Base-by-base conservation (phyloP, 1,140 invertebrate genomes). In the Temnothorax nylanderi region DNA sequence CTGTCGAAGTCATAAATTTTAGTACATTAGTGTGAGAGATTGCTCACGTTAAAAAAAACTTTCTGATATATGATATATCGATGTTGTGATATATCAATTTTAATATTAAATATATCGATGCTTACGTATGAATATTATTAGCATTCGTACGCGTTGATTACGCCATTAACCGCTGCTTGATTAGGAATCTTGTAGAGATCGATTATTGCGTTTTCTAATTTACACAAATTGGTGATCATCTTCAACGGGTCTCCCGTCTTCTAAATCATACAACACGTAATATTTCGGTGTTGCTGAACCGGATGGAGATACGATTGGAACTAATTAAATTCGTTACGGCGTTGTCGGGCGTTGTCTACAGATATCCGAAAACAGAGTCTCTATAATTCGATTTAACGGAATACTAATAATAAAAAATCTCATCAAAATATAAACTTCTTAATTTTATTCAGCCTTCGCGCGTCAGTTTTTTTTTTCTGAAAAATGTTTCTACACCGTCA, bases 391-490 rank as follows among this genome's bases (percentile, higher is more conserved):
- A 37, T 84, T 82, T 84, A 84, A 34, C 2, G 2, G 21, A 74
- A 44, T 62, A 49, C 13, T 37, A 82, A 47, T 74, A 74, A 74
- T 34, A 47, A 84, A 47, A 74, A 84, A 75, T 72, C 18, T 3
- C 64, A 37, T 60, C 1, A 34, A 74, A n/a, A 60, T 37, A 2
- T 34, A 60, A 21, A 74, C 13, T 60, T 84, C 13, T 60, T 62
- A 62, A 74, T 26, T 60, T 60, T 26, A 82, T 74, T 82, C 21
- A 26, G 8, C 26, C 7, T 84, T 75, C 51, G 11, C 51, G 11
- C 32, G 16, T 32, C 8, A 44, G 8, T 58, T 58, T 26, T 37
- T 32, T 56, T 26, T 65, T 21, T 69, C 3, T 0, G 16, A 21
- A 49, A 1, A 60, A 62, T 21, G 32, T 60, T 51, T 32, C 2